Base-by-base conservation (phyloP, 2,888 invertebrate genomes). In the Athalia rosae region DNA sequence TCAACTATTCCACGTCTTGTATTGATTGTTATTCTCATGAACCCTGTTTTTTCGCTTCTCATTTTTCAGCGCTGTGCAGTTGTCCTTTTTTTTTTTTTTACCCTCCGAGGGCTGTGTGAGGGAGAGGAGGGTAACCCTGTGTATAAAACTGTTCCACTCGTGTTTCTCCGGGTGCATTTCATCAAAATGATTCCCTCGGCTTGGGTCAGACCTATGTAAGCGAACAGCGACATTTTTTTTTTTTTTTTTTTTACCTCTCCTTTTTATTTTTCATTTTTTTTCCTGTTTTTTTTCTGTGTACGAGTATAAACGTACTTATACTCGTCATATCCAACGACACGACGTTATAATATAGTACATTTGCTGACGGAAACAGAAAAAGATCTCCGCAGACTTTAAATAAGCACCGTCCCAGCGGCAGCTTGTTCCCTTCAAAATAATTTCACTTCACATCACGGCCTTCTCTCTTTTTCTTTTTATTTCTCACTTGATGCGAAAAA, bases 101-200 rank as follows among this genome's bases (percentile, higher is more conserved):
- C 11, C 3, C 3, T 50, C 11, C 8, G 11, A 50, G n/a, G 62
- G 43, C 47, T 48, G 66, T 66, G 28, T 28, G 28, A 66, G 66
- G 66, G 66, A 48, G 45, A 66, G 66, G 15, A 66, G 45, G 66
- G 66, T 66, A 48, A 48, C 66, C 66, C 66, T 45, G 28, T n/a
- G n/a, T 28, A 28, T 28, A 28, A 28, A 28, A 28, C 28, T 28
- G 47, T 48, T 66, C 66, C n/a, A 48, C 8, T 7, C 50, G 47
- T 66, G 66, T 66, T 48, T 66, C 64, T 13, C 66, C 28, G 48
- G 66, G 66, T 66, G 66, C 66, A 66, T 66, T 66, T 66, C 66
- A 66, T 48, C 66, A 66, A 66, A 66, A 66, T 66, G 66, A 66
- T 69, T 69, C 69, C 56, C 9, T 53, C n/a, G 9, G 53, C 53